Base-by-base conservation (phyloP, 1,140 invertebrate species). In the Drosophila auraria region DNA sequence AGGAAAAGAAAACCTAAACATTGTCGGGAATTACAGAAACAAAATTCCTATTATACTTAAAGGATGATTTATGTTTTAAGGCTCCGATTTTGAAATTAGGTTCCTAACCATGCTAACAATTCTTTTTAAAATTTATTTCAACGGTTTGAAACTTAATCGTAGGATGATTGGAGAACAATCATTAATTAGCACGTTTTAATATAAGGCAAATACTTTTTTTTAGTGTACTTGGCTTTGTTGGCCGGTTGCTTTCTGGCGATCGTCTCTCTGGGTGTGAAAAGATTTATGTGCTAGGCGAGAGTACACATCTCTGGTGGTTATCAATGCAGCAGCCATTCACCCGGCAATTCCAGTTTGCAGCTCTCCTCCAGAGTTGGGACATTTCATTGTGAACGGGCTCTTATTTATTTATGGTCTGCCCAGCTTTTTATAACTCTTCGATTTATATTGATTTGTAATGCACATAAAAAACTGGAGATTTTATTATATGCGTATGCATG, bases 371-470 rank as follows among this genome's bases (percentile, higher is more conserved):
- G 44, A 40, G 54, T 64, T 86, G 82, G 78, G 82, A 86, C 82
- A 87, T 76, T 89, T 87, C 78, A 90, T 87, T 87, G 86, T 87
- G 78, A 64, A 47, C 61, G 73, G 74, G 44, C 68, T 74, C 77
- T 89, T 84, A 79, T 87, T 89, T 89, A 79, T 87, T 87, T 87
- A 87, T 87, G 84, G 86, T 65, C 74, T 87, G 84, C 63, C 80
- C 86, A 78, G 84, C 70, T 74, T 89, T 87, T 87, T 87, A 87
- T 77, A 89, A 87, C 84, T 90, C 81, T 87, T 90, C 84, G 86
- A 87, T 90, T 87, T 87, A 84, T 89, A 87, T 87, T 87, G 84
- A 87, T 87, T 87, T 84, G 81, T 79, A 89, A 81, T 78, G 72
- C 72, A 66, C 72, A 83, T 87, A 80, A 87, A 66, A 76, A 63